Evolutionary conservation across 2,888 invertebrate species (phyloP), one percentile per base, ranked within the genome.

Genomic region (Rhingia campestris): DNA sequence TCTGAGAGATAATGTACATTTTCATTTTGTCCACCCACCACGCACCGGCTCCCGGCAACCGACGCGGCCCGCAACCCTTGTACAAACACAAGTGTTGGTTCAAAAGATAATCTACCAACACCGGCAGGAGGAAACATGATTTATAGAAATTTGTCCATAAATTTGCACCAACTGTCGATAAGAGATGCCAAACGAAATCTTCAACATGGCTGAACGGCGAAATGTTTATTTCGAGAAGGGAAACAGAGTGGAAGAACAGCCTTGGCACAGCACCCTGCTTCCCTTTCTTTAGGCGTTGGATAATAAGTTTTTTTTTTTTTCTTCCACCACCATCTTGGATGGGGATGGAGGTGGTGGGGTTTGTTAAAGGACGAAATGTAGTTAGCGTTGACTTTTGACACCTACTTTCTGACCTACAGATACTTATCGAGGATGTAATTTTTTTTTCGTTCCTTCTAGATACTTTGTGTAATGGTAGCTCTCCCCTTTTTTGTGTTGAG

Each of bases 131-230:
- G 56, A 82, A 82, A 64, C 73, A 82, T 82, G 82, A 82, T 79
- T 82, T 79, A 82, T 82, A 82, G 79, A 67, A 82, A 82, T 82
- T 82, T 74, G 82, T 73, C 64, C 82, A 82, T 82, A 82, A 79
- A 82, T 82, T 82, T 82, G 79, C 82, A 53, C 73, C 82, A 74
- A 82, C 82, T 82, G 82, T 82, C 79, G 79, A 82, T 82, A 69
- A 56, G 67, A n/a, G 73, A 39, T 41, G 58, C 49, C 5, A 63
- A 73, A 49, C 33, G 79, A 82, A 58, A 63, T 73, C 73, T 69
- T 74, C 79, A 64, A 79, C 67, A 77, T 77, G 77, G 73, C 73
- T 76, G 76, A 61, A 54, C 54, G 67, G 39, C 22, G 49, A 61
- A 63, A 77, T 77, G 73, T 82, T 73, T 81, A 77, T 77, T 76